Base-by-base conservation (phyloP, 2,797 vertebrate genomes). In the Platyrinchus mystaceus region DNA sequence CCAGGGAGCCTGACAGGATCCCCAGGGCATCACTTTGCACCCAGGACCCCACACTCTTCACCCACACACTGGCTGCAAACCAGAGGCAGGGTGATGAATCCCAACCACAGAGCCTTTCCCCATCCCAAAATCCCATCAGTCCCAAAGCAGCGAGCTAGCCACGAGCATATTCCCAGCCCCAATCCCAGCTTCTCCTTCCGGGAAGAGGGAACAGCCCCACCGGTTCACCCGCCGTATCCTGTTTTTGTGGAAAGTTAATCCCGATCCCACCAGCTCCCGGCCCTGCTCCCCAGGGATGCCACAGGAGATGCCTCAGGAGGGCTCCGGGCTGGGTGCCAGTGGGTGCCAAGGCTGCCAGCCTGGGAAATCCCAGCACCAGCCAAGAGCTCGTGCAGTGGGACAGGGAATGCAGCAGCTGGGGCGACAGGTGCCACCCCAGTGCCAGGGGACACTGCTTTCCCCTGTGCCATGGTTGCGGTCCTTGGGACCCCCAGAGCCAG, bases 201-300 rank as follows among this genome's bases (percentile, higher is more conserved):
- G 97, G 94, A 93, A 79, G 70, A 87, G 90, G 67, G 64, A 73
- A 7, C 56, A 70, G 70, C 76, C 59, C 64, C 37, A 27, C 60
- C 12, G 34, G 84, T 75, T 97, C 96, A 50, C 96, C 95, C 90
- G 47, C 91, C 71, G 44, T 95, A 98, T 99, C 98, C 98, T 99
- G 98, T 99, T 99, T 98, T 98, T 97, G 96, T 98, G 98, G 98
- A 98, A 98, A 98, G 97, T 66, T 3, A 2, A 46, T 15, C 8
- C 2, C 1, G 2, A 12, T 4, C 16, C 68, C 23, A 3, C 27
- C 79, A 44, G 64, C 37, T 70, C 58, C 87, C 17, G 1, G 24
- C 44, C 44, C 66, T 17, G 87, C 39, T 59, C 80, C 41, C 58
- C 1, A 30, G 66, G 80, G 83, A 71, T 53, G 80, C 73, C 0